A percentile compares a stretch with the other conserved stretches of the same genome.
These are phyloP conservation scores for Pristionchus pacificus DNA, from an alignment of 1,140 invertebrate genomes.

Conservation along the genomic window DNA sequence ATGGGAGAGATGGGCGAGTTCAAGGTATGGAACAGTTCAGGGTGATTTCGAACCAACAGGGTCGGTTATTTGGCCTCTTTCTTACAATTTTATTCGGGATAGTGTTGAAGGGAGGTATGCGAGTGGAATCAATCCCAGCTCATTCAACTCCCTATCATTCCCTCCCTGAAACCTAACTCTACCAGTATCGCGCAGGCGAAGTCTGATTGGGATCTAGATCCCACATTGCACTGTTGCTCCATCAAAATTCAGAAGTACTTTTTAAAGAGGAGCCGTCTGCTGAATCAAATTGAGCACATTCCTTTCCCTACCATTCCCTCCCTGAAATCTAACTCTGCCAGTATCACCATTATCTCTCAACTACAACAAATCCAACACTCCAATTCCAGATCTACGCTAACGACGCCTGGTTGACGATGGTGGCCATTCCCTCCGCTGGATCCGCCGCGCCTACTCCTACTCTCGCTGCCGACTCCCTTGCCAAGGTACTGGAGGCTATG, in stretches of 20 bases:
- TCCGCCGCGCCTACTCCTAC: background rate
- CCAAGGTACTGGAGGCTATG: too few species aligned
- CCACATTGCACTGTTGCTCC: too few species aligned
- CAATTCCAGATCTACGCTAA: slow-evolving; percentile 26
- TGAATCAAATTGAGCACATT: too few species aligned
- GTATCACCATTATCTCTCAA: background rate
- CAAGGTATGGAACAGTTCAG: slow-evolving; percentile 30
- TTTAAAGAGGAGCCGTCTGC: background rate
- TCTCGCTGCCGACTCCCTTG: too few species aligned
- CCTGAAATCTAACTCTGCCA: background rate
- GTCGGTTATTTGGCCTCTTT: too few species aligned
- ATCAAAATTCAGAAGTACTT: background rate
- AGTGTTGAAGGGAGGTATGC: background rate
- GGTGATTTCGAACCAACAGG: too few species aligned
- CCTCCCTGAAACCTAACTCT: background rate
- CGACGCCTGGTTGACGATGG: slow-evolving; percentile 32
- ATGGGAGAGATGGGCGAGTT: slow-evolving; percentile 39
- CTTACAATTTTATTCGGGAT: background rate
- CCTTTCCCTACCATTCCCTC: background rate
- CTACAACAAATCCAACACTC: background rate
- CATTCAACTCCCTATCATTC: background rate
- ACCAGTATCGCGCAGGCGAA: too few species aligned
- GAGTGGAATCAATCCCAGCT: too few species aligned
- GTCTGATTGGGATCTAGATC: too few species aligned
- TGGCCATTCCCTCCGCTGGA: background rate